Conservation (phyloP, 2,113 vertebrate species). For the Acinonyx jubatus region DNA sequence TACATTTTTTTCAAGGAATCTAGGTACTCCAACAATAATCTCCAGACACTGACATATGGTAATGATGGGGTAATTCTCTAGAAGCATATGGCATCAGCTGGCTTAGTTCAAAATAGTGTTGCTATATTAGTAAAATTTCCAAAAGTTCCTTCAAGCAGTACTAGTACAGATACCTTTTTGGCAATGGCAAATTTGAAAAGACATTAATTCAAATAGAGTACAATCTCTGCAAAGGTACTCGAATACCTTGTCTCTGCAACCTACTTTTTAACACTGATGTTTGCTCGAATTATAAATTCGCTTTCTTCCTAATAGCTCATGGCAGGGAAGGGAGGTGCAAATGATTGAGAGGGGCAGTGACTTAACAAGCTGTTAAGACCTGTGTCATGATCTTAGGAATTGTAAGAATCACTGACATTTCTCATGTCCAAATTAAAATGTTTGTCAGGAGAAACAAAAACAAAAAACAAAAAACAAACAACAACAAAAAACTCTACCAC, state of each 20-base stretch:
- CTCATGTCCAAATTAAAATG: neutral
- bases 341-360: neutral
- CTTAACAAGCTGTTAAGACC: neutral
- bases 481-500: too few relatives aligned
- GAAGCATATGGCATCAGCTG: conserved; percentile 47
- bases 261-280: neutral
- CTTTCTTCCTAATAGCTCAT: neutral
- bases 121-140: conserved; percentile 43
- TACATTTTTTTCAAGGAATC: neutral
- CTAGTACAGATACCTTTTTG: neutral
- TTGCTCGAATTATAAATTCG: conserved; percentile 3
- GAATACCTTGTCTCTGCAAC: neutral
- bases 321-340: neutral
- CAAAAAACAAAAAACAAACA: neutral
- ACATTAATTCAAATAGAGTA: conserved; percentile 11
- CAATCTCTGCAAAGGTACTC: neutral
- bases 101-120: conserved; percentile 25
- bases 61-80: conserved; percentile 6
- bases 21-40: neutral
- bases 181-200: neutral
- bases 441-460: neutral
- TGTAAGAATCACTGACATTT: neutral
- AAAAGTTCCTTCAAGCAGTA: neutral
- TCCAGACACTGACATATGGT: conserved; percentile 28
- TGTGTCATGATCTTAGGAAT: neutral